Base-by-base conservation (phyloP, 2,888 invertebrate genomes). In the Glyphotaelius pellucidus region DNA sequence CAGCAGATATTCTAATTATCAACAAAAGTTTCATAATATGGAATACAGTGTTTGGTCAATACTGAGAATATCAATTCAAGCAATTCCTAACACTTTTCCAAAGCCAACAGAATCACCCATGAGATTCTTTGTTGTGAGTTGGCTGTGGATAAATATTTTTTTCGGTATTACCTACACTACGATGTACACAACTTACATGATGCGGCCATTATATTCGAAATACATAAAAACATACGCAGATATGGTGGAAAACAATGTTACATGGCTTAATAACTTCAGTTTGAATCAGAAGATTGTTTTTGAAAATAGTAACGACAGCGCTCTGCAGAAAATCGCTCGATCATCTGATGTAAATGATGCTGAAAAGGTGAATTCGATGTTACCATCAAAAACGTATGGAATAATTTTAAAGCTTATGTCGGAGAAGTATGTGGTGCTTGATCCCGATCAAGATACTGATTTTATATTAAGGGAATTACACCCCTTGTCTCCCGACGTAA, bases 121-220 rank as follows among this genome's bases (percentile, higher is more conserved):
- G 92, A 88, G 92, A 42, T 84, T 52, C n/a, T 32, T 92, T 14
- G 89, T 90, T 3, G 35, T 92, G 3, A 80, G 83, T 7, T 92
- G 92, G 92, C 7, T 90, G 15, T 89, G 84, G 84, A 35, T 92
- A 30, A 87, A 88, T 42, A 30, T 90, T 19, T 67, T 92, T 31
- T 83, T 92, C 15, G 92, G 90, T 5, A 84, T 92, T 12, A 67
- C 86, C 32, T 92, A 92, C 47, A 88, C 80, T 19, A 90, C 92
- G 11, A 90, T 89, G 30, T 92, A 92, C 47, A 90, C 90, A 14
- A 35, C 90, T 38, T 67, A 67, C 11, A 90, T 92, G 88, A 89
- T 81, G 52, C 30, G 52, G 14, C 90, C 92, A 25, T 19, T 90
- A 7, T 87, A 83, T 80, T 88, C 90, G 1, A 89, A 81, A 35